Evolutionary conservation across 2,113 vertebrate genomes (phyloP), one percentile per base, ranked within the genome.

Genomic region (Chaetodon trifascialis): DNA sequence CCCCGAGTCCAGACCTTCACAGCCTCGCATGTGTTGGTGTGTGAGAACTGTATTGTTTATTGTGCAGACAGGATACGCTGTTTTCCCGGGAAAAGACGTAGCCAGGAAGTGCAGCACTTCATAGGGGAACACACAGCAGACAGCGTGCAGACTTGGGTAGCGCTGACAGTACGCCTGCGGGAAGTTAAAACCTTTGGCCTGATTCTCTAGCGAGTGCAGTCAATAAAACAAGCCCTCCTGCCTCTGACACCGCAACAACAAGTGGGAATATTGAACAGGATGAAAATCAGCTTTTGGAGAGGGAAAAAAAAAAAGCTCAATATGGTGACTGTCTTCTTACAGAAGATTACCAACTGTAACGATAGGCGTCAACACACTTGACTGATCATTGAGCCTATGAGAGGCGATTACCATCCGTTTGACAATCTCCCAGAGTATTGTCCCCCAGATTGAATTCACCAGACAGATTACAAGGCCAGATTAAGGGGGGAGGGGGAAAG

Each of bases 41-140:
- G 94, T 95, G 95, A 95, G 95, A 95, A 95, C 88, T 60, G 88
- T 82, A 95, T 94, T 94, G 95, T 94, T 94, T 94, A 94, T 93
- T 93, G 91, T 92, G 86, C 75, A 75, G 89, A 93, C 95, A 95
- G 95, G 95, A 96, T 93, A 93, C 91, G 86, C 86, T 10, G 73
- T 93, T 96, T 95, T 95, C 94, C 95, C 91, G 92, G 95, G 94
- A 95, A 95, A 93, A 94, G 85, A 90, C 75, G 75, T 52, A 69
- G 86, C 73, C 93, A 93, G 94, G 95, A 96, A 94, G 94, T 73
- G 68, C 85, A 69, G 83, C 79, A 86, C 80, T 89, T 86, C 38
- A 59, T 15, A 72, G 82, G 75, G 86, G 83, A 93, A 85, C 69
- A 69, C 80, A 64, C 42, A 86, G 84, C 86, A 90, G 86, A 88